These are phyloP conservation scores for Cisticola juncidis DNA, from an alignment of 2,113 vertebrate genomes.

Conservation along the genomic window DNA sequence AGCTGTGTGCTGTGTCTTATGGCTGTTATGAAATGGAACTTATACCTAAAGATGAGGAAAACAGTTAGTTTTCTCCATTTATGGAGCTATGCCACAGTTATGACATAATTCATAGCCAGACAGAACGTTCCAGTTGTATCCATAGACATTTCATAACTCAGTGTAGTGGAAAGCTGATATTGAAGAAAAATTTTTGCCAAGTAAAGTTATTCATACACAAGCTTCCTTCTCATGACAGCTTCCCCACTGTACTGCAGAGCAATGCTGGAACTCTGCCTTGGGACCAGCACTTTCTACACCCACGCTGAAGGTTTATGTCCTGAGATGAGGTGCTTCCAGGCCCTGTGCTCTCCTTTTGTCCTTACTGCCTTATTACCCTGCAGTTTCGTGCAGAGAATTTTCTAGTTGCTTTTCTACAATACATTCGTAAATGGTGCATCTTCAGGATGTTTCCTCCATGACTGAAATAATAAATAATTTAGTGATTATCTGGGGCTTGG, in stretches of 20 bases:
- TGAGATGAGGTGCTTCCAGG: conserved; percentile 31
- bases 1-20: conserved; percentile 59
- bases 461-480: background rate
- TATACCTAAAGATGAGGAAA: conserved; percentile 71
- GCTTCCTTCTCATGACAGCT: conserved; percentile 60
- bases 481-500: background rate
- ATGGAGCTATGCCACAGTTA: conserved; percentile 67
- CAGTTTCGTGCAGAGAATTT: background rate
- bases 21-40: conserved; percentile 66
- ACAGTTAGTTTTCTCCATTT: conserved; percentile 67
- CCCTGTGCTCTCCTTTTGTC: background rate
- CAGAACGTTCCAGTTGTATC: conserved; percentile 67
- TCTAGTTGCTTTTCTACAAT: background rate
- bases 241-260: conserved; percentile 11
- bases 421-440: background rate
- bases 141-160: conserved; percentile 69
- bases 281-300: conserved; percentile 45
- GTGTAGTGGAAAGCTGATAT: conserved; percentile 67
- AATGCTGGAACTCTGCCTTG: conserved; percentile 4
- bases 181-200: conserved; percentile 64
- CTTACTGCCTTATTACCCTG: conserved; percentile 50
- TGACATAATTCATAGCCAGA: conserved; percentile 70
- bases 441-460: background rate
- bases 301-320: conserved; percentile 29
- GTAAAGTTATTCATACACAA: conserved; percentile 66